These are phyloP conservation scores for Tenthredo scrophulariae DNA, from an alignment of 2,888 invertebrate genomes.

Conservation along the genomic window DNA sequence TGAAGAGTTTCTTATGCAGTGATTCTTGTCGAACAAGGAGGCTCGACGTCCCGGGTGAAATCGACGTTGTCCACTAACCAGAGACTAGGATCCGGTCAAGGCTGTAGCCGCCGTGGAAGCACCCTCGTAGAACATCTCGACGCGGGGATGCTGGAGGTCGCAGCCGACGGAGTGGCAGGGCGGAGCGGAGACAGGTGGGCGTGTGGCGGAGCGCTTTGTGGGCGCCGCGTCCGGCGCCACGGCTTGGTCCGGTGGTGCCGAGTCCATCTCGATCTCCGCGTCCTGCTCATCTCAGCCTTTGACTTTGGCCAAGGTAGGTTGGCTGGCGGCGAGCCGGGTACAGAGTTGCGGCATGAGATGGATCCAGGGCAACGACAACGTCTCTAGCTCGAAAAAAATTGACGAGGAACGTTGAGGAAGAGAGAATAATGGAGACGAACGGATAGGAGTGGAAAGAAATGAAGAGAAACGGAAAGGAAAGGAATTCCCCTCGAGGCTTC, in stretches of 20 bases:
- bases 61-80: constrained; percentile 20
- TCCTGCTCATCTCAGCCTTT: constrained; percentile 12
- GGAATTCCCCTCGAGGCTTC: constrained; percentile 77
- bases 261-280: constrained; percentile 38
- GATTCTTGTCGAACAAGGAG: background rate
- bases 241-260: constrained; percentile 57
- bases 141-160: constrained; percentile 53
- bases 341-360: constrained; percentile 50
- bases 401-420: constrained; percentile 55
- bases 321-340: constrained; percentile 22
- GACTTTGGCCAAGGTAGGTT: constrained; percentile 36
- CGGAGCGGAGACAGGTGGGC: constrained; percentile 79
- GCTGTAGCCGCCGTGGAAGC: constrained; percentile 25
- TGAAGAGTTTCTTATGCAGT: background rate
- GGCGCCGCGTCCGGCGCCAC: constrained; percentile 78
- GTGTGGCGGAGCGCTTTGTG: constrained; percentile 77
- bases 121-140: constrained; percentile 46
- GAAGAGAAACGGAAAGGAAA: constrained; percentile 57
- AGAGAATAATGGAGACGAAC: constrained; percentile 61
- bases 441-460: constrained; percentile 61
- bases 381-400: constrained; percentile 54
- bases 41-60: background rate
- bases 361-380: constrained; percentile 51
- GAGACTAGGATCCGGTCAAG: constrained; percentile 14
- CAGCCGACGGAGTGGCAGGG: constrained; percentile 63